These are phyloP conservation scores for Alcedo atthis DNA, from an alignment of 2,797 vertebrate genomes.

Conservation along the genomic window DNA sequence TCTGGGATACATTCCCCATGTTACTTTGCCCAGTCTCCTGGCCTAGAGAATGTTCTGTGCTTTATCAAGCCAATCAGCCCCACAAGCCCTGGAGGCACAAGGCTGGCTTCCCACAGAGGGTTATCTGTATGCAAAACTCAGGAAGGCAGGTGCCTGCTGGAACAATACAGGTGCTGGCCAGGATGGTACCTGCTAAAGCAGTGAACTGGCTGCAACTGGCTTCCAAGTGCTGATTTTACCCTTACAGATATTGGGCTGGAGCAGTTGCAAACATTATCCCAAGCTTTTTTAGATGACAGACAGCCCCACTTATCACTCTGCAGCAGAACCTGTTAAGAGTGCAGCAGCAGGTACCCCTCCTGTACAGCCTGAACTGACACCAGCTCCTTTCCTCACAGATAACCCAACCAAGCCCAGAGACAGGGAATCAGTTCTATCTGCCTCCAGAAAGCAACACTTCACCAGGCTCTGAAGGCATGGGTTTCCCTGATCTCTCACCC, in stretches of 20 bases:
- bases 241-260: neutral
- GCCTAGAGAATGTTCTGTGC: conserved; percentile 57
- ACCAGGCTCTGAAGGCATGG: neutral
- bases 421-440: neutral
- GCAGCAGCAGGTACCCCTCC: neutral
- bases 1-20: neutral
- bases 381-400: neutral
- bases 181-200: conserved; percentile 61
- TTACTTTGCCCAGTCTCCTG: neutral
- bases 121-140: conserved; percentile 48
- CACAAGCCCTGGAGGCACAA: conserved; percentile 13
- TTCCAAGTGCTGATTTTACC: conserved; percentile 1
- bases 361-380: neutral
- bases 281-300: neutral
- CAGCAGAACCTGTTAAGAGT: neutral
- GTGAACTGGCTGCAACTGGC: conserved; percentile 43
- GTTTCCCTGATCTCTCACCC: neutral
- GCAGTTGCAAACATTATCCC: neutral
- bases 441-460: neutral
- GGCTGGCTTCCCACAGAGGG: conserved; percentile 33
- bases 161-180: conserved; percentile 47
- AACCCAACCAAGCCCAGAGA: neutral
- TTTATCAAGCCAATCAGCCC: conserved; percentile 69
- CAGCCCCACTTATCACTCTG: neutral
- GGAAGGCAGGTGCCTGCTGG: conserved; percentile 56